Base-by-base conservation (phyloP, 2,888 invertebrate genomes). In the Boloria selene region DNA sequence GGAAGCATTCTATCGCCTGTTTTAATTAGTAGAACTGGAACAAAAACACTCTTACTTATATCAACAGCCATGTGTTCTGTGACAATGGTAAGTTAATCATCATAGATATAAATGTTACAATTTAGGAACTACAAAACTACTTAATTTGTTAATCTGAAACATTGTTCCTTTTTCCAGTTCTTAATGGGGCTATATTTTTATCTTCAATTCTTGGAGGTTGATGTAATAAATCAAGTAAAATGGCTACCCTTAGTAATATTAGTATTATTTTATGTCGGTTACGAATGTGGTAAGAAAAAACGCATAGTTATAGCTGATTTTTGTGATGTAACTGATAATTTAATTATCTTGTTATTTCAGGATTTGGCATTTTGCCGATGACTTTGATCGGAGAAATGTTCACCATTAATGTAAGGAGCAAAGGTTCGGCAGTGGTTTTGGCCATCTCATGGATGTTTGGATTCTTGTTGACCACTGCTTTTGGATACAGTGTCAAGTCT, bases 201-300 rank as follows among this genome's bases (percentile, higher is more conserved):
- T 49, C 61, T 82, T 14, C 72, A 77, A 31, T 49, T 72, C 13
- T 55, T 71, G 3, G 66, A 70, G 0, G 42, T 73, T 50, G 42
- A 71, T 3, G 52, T 72, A 4, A 72, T 74, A 0, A 67, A 68
- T 0, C 65, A 50, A 4, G 60, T 82, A 3, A 68, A 74, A 58
- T 84, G 84, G 85, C 65, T 84, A 3, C 84, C 85, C 0, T 73
- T 85, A 0, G 71, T 74, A 0, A 68, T 76, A 3, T 64, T 85
- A 1, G 76, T 83, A 0, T 4, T 78, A 2, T 84, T 78, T 72
- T 83, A 80, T 69, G 44, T 83, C 7, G 73, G 74, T 45, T 84
- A 78, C 65, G 77, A 80, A 60, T 63, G 78, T 45, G 84, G 84
- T 83, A 72, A 79, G 82, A 49, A 50, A 50, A 50, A 55, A n/a